A percentile compares a stretch with the other conserved stretches of the same genome.
Evolutionary conservation across 2,888 invertebrate genomes (phyloP).

Genomic region (Xylocampa areola): DNA sequence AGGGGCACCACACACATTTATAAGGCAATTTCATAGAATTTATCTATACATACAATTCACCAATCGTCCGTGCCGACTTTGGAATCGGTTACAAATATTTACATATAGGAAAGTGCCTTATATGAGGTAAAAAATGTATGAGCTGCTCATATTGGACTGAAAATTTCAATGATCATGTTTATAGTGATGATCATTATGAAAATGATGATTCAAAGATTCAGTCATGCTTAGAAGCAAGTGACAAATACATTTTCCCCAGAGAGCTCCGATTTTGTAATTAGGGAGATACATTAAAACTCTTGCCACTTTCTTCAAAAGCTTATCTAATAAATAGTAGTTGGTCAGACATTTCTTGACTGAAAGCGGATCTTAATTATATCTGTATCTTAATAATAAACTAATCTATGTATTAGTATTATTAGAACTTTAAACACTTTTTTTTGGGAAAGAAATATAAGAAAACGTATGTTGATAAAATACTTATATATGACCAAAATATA

Average conservation of each 20-base stretch:
- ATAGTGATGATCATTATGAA: conserved; percentile 17
- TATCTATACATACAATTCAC: conserved; percentile 63
- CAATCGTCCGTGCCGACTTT: conserved; percentile 52
- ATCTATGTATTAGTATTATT: conserved; percentile 26
- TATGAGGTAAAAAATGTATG: conserved; percentile 59
- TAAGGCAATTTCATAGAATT: conserved; percentile 79
- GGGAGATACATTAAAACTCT: conserved; percentile 20
- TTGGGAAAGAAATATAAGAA: not conserved
- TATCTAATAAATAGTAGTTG: conserved; percentile 45
- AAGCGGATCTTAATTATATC: not conserved
- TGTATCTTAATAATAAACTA: conserved; percentile 34
- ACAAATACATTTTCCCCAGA: conserved; percentile 27
- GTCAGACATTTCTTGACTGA: conserved; percentile 20
- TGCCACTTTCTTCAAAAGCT: conserved; percentile 45
- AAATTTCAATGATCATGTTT: conserved; percentile 37
- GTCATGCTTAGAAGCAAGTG: conserved; percentile 39
- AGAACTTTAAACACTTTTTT: conserved; percentile 3
- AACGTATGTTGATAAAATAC: no score
- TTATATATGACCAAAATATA: no score
- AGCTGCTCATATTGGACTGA: conserved; percentile 62
- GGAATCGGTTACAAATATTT: conserved; percentile 56
- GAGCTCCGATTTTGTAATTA: conserved; percentile 21
- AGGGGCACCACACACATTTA: conserved; percentile 67
- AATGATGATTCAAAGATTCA: conserved; percentile 40
- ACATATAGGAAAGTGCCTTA: conserved; percentile 62